phyloP scores from a whole-genome alignment of 2,888 invertebrate genomes.

The Calephelis perditalis region DNA sequence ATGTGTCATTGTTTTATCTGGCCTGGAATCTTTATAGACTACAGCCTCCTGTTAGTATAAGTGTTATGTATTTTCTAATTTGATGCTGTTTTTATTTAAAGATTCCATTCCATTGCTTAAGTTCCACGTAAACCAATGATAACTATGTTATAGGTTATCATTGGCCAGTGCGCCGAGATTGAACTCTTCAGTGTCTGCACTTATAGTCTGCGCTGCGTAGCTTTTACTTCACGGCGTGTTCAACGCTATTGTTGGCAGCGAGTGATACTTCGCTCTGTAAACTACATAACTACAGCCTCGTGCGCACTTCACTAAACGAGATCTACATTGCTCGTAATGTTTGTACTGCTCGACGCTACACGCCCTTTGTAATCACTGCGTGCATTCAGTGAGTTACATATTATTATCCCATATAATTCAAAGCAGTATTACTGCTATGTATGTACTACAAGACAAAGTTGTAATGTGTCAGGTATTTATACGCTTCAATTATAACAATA shows the following conservation, averaged over 20 bases:
- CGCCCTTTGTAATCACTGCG: conserved; percentile 75
- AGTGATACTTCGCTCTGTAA: conserved; percentile 70
- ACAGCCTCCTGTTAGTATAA: conserved; percentile 14
- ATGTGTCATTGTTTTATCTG: conserved; percentile 34
- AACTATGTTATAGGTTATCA: conserved; percentile 79
- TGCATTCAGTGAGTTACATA: conserved; percentile 76
- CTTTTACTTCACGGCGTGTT: conserved; percentile 72
- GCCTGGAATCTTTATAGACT: conserved; percentile 51
- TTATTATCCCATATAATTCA: conserved; percentile 67
- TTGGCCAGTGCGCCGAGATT: conserved; percentile 78
- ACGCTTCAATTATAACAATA: background rate
- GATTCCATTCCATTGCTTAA: conserved; percentile 60
- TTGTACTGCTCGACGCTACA: conserved; percentile 65
- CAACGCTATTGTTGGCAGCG: conserved; percentile 69
- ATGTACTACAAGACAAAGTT: conserved; percentile 6
- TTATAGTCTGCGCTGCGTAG: conserved; percentile 78
- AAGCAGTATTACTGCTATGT: conserved; percentile 23
- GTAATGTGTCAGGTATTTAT: conserved; percentile 11
- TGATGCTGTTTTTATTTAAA: conserved; percentile 32
- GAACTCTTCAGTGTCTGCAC: conserved; percentile 76
- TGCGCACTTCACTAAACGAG: conserved; percentile 67
- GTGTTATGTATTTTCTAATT: background rate
- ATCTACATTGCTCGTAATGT: conserved; percentile 68
- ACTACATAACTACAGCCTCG: conserved; percentile 72
- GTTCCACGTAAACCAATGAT: conserved; percentile 74